These are phyloP conservation scores for Gouania willdenowi DNA, from an alignment of 2,797 vertebrate species.

Conservation along the genomic window DNA sequence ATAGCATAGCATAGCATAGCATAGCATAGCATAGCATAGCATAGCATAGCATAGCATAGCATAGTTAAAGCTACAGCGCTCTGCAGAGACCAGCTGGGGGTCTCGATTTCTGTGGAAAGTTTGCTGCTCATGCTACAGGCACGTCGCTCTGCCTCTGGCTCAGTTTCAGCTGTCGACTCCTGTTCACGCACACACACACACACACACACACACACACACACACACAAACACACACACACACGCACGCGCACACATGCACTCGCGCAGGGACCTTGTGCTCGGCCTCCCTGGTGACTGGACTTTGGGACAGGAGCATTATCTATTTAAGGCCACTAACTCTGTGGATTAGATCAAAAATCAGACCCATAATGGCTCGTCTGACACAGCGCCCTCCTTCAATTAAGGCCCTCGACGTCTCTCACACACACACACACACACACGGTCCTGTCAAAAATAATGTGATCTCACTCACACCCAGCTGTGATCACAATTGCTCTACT, in stretches of 20 bases:
- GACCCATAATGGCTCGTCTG: constrained; percentile 62
- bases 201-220: neutral
- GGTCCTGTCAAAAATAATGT: constrained; percentile 20
- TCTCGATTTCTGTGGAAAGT: constrained; percentile 63
- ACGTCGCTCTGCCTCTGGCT: constrained; percentile 48
- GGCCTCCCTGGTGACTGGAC: constrained; percentile 36
- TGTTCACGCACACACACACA: constrained; percentile 27
- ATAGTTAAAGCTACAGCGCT: constrained; percentile 23
- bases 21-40: no score
- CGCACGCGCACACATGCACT: constrained; percentile 2
- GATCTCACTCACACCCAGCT: constrained; percentile 37
- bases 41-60: no score
- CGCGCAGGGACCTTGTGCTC: constrained; percentile 35
- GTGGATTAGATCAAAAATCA: constrained; percentile 56
- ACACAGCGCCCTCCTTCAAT: constrained; percentile 54
- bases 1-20: no score
- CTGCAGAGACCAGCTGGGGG: constrained; percentile 42
- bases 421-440: neutral
- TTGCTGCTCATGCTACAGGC: constrained; percentile 58
- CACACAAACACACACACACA: constrained; percentile 13
- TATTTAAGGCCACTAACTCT: constrained; percentile 66
- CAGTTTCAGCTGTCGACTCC: constrained; percentile 57
- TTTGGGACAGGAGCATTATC: constrained; percentile 50
- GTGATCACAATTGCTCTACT: constrained; percentile 2
- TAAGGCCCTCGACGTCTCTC: constrained; percentile 1